Evolutionary conservation across 1,140 invertebrate genomes (phyloP).

Genomic region (Drosophila sturtevanti): DNA sequence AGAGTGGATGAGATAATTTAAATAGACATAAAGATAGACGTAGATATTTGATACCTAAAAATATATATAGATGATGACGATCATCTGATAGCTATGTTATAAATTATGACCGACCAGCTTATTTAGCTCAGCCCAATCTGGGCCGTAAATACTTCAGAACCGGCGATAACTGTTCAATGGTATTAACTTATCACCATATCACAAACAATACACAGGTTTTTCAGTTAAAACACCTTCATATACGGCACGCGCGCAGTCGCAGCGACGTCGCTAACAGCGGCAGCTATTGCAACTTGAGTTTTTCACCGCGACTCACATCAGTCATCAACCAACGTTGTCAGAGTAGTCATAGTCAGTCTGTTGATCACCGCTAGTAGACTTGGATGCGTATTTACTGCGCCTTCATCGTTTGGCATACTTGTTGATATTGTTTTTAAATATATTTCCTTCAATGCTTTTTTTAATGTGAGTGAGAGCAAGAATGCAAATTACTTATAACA

Average conservation of each 20-base stretch:
- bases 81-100: constrained; percentile 11
- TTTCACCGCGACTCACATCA: constrained; percentile 18
- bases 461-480: constrained; percentile 53
- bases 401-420: too few species aligned
- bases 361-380: constrained; percentile 71
- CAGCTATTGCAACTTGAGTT: constrained; percentile 23
- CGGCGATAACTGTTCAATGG: constrained; percentile 15
- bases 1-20: constrained; percentile 44
- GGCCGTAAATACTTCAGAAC: constrained; percentile 36
- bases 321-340: constrained; percentile 24
- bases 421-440: constrained; percentile 46
- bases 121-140: not conserved
- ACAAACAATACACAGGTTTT: constrained; percentile 1
- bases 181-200: not conserved
- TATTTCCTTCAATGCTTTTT: constrained; percentile 38
- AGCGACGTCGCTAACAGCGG: constrained; percentile 11
- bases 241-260: constrained; percentile 64
- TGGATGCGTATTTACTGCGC: constrained; percentile 51
- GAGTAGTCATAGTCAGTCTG: constrained; percentile 56
- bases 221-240: constrained; percentile 1
- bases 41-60: not conserved
- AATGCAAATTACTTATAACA: constrained; percentile 16
- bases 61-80: not conserved
- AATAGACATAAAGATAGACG: constrained; percentile 21
- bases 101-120: constrained; percentile 12